Base-by-base conservation (phyloP, 2,888 invertebrate genomes). In the Rhamnusium bicolor region DNA sequence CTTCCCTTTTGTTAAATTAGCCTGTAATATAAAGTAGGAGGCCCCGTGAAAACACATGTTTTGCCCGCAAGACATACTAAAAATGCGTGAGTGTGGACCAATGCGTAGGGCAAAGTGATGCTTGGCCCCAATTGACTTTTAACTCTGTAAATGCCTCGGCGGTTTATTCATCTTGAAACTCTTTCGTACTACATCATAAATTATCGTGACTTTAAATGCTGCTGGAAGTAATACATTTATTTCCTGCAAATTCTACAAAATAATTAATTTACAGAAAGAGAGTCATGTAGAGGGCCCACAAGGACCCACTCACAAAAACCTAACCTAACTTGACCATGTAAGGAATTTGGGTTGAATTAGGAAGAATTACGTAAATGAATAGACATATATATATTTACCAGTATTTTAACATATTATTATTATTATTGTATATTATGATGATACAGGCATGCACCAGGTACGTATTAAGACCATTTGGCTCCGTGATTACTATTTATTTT, bases 121-220 rank as follows among this genome's bases (percentile, higher is more conserved):
- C 21, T 71, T 71, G 71, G 71, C 71, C 71, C 71, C 71, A 71
- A 71, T 71, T 71, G 71, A 71, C 71, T 66, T 61, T 71, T 65
- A 71, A 66, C 65, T 66, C 53, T 18, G 32, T 51, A 51, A 54
- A 53, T 65, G 65, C 19, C 51, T 18, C 65, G 53, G 53, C 40
- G 19, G 29, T 63, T 49, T 63, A 63, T 49, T 63, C 63, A 63
- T 63, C 63, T 54, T 49, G 6, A 49, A 27, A 51, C 63, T 49
- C 63, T 49, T 63, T 63, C 24, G 24, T 62, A 65, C 72, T 58
- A 54, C 16, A 19, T 29, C 62, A 65, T 73, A 73, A 73, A 73
- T 73, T 69, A 69, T 58, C 27, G 12, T 70, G 69, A 70, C 70
- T 63, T 70, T 54, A 61, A 63, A 63, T 65, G 58, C 67, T 27